phyloP scores from a whole-genome alignment of 64 coral and sea anemone genomes.

The Dendronephthya gigantea region DNA sequence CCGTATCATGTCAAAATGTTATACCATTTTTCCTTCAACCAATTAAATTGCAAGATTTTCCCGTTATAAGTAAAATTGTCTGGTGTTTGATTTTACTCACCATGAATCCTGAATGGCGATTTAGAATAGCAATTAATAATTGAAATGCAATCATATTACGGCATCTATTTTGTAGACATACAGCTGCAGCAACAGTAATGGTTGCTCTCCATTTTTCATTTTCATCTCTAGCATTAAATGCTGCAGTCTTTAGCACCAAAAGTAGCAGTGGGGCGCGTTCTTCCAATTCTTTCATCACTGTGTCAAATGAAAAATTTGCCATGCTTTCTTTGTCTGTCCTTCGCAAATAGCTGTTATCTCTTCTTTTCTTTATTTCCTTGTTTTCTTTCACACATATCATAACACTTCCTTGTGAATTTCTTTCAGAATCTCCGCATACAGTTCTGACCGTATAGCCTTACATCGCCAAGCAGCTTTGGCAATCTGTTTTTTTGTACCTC shows the following conservation, averaged over 20 bases:
- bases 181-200: neutral
- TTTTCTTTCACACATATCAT: neutral
- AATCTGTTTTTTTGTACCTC: neutral
- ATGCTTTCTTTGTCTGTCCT: neutral
- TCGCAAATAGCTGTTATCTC: neutral
- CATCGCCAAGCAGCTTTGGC: neutral
- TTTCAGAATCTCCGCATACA: neutral
- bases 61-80: no score
- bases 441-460: neutral
- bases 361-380: neutral
- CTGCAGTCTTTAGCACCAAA: neutral
- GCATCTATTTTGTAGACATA: neutral
- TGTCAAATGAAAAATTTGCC: neutral
- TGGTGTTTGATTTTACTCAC: neutral
- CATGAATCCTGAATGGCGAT: conserved; percentile 7
- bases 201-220: neutral
- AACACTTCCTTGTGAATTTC: neutral
- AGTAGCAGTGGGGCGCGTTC: neutral
- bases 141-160: neutral
- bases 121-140: neutral
- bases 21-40: no score
- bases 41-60: no score
- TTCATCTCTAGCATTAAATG: neutral
- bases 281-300: neutral
- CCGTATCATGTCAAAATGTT: no score